Base-by-base conservation (phyloP, 2,113 vertebrate species). In the Orientallactaga bullata region DNA sequence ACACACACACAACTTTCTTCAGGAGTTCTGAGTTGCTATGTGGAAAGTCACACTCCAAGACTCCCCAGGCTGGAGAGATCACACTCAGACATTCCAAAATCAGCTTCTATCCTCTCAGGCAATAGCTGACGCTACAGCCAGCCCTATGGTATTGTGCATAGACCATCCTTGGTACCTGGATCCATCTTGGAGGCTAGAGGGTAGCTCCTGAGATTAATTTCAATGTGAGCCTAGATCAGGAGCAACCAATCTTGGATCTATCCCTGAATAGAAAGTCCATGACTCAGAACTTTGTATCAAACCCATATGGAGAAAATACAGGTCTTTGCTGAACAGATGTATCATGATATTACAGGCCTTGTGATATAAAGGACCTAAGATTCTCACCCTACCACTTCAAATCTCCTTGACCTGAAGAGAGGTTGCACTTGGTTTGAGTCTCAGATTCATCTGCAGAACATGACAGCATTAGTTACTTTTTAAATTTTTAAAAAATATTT, bases 81-180 rank as follows among this genome's bases (percentile, higher is more conserved):
- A 16, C 55, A 55, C 12, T 2, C 55, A 55, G 12, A 11, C 55
- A 55, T 55, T 55, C 55, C 55, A 55, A 55, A 55, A 55, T 2
- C 55, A 55, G 55, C 55, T 55, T 55, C 55, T 10, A 55, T 16
- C 55, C 55, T 55, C 55, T 16, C 55, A 10, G 55, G 55, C 8
- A 8, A 47, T 47, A 47, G 42, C 55, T 55, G 55, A 55, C 55
- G 12, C 15, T 55, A 55, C 55, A 55, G 15, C 55, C 55, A 55
- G 55, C 55, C 55, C 55, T 55, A 16, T 47, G 7, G 3, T 26
- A 21, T 30, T 26, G 6, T 0, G 0, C 28, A 42, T 0, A 72
- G 66, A 35, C 24, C 16, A 1, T 35, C 24, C 17, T 9, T 20
- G 30, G 13, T 42, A 9, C 0, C 10, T 24, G 20, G 28, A 37